Base-by-base conservation (phyloP, 2,797 vertebrate genomes). In the Enteromius viviparus region DNA sequence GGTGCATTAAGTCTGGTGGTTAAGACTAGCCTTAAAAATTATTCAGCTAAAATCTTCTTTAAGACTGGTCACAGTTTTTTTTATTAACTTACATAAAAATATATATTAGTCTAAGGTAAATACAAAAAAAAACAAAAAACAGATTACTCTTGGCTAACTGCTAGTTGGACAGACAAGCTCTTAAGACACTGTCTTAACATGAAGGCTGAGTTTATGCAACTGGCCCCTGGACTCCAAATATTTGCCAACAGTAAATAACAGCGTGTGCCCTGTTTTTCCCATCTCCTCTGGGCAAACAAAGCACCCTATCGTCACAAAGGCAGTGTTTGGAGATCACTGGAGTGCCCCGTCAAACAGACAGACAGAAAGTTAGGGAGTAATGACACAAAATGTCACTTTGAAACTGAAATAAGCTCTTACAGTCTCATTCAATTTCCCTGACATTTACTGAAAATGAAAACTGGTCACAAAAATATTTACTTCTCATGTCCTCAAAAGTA, bases 191-290 rank as follows among this genome's bases (percentile, higher is more conserved):
- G 37, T 37, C 37, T 37, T 37, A 37, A 37, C 37, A 7, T 37
- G 37, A 37, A 37, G 37, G 37, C 37, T 37, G 6, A 37, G 37
- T 37, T 37, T 37, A 37, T 37, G 37, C 37, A 37, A 37, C 34
- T 37, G 34, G 34, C 34, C 34, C 34, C 37, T 7, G 37, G 88
- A 92, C 83, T 21, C 17, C 19, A 72, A 8, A 19, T 92, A 91
- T 94, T 94, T 94, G 91, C 93, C 92, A 91, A 88, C 83, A 90
- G 92, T 91, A 94, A 94, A 95, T 90, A 93, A 91, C 85, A 32
- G 84, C 90, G 91, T 91, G 90, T 88, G 91, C 89, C 87, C 89
- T 85, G 85, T 89, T 91, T 64, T 91, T 86, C 81, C 87, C 90
- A 87, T 88, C 89, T 90, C 84, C 89, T 86, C 86, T 90, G 87